phyloP scores from a whole-genome alignment of 2,113 vertebrate genomes.

The Pampusana beccarii region DNA sequence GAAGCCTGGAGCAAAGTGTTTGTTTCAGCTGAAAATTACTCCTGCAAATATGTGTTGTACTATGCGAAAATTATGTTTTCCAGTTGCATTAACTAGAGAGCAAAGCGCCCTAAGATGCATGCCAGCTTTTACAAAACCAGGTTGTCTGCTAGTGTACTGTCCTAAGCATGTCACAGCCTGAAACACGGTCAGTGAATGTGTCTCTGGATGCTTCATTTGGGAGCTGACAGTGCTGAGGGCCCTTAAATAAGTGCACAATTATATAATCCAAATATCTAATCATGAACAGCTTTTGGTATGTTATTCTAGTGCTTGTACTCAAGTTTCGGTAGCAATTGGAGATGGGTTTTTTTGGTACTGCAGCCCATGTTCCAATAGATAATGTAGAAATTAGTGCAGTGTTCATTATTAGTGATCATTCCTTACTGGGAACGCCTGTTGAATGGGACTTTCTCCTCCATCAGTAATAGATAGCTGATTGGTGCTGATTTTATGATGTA shows the following conservation, averaged over 20 bases:
- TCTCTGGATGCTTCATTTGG: background rate
- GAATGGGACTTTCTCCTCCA: background rate
- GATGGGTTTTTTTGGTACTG: background rate
- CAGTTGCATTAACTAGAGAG: background rate
- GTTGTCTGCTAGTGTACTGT: background rate
- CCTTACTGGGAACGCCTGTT: background rate
- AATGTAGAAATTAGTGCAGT: background rate
- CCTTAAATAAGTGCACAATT: background rate
- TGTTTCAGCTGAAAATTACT: background rate
- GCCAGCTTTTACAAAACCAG: background rate
- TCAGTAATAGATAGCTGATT: background rate
- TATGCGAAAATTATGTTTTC: background rate
- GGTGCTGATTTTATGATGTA: background rate
- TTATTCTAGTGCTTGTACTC: background rate
- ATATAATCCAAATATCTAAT: background rate
- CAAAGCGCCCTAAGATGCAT: background rate
- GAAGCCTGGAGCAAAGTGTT: background rate
- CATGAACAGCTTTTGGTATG: background rate
- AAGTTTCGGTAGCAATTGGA: background rate
- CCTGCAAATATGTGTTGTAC: background rate
- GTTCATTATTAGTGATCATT: background rate
- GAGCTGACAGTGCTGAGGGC: background rate
- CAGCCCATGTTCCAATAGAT: background rate
- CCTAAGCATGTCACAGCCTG: background rate
- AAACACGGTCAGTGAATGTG: background rate